Percentiles rank a stretch among this genome's conserved stretches.
Evolutionary conservation across 2,113 vertebrate species (phyloP).

Genomic region (Stigmatopora nigra): DNA sequence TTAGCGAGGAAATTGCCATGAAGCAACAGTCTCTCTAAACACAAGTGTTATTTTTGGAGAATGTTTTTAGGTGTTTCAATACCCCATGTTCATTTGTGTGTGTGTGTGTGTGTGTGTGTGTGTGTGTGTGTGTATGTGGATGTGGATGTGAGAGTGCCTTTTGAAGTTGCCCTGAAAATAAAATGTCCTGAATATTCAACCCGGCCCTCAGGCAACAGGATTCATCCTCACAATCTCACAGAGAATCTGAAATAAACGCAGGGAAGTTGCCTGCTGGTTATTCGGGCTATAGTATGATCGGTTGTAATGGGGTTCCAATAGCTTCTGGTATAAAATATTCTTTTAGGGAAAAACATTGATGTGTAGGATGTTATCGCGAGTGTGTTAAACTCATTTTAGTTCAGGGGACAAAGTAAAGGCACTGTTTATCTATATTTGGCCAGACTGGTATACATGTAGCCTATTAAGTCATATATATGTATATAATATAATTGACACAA

Average conservation of each 20-base stretch:
- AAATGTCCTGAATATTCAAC: constrained; percentile 51
- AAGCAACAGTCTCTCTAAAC: constrained; percentile 2
- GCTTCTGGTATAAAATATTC: neutral
- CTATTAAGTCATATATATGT: too few species aligned
- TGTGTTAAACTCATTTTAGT: too few species aligned
- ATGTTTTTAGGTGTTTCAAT: constrained; percentile 8
- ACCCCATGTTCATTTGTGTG: neutral
- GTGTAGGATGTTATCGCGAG: too few species aligned
- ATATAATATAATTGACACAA: too few species aligned
- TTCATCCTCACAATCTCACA: constrained; percentile 26
- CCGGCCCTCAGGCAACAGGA: constrained; percentile 24
- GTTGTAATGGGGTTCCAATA: neutral
- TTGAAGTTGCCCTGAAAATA: constrained; percentile 43
- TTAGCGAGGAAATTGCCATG: neutral
- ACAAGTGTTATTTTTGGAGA: neutral
- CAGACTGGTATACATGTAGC: too few species aligned
- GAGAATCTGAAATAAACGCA: constrained; percentile 16
- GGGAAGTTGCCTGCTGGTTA: constrained; percentile 10
- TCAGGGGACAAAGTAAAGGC: too few species aligned
- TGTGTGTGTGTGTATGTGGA: too few species aligned
- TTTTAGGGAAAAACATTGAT: neutral
- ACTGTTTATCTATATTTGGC: too few species aligned
- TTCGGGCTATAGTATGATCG: neutral
- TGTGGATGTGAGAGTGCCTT: neutral
- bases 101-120: neutral